These are phyloP conservation scores for Campylomormyrus numenius DNA, from an alignment of 2,113 vertebrate species.

Conservation along the genomic window DNA sequence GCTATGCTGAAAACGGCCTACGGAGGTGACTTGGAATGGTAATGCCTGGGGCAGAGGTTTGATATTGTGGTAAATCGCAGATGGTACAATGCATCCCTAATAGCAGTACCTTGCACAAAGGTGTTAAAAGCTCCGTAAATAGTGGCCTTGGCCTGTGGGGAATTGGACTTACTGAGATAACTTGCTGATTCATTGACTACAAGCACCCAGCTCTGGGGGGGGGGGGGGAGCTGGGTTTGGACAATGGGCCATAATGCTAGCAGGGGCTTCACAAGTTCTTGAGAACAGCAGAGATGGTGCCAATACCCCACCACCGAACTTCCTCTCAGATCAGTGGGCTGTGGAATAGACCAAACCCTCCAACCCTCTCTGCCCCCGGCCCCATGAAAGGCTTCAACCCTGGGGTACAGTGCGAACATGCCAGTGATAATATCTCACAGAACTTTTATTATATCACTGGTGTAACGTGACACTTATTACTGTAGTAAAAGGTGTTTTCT, in stretches of 20 bases:
- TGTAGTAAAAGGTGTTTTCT: neutral
- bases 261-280: neutral
- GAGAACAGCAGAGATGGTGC: neutral
- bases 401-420: neutral
- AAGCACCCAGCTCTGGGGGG: neutral
- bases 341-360: neutral
- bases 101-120: slow-evolving; percentile 24
- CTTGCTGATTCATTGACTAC: too few relatives aligned
- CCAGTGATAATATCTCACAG: neutral
- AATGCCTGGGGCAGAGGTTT: neutral
- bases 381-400: neutral
- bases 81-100: slow-evolving; percentile 15
- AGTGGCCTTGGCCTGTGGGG: neutral
- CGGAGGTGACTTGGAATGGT: neutral
- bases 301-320: neutral
- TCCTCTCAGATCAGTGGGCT: neutral
- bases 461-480: neutral
- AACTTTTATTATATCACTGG: neutral
- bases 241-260: neutral
- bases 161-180: too few relatives aligned
- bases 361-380: neutral
- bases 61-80: neutral
- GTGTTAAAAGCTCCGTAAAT: slow-evolving; percentile 27
- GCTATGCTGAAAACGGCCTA: neutral
- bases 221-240: neutral